These are phyloP conservation scores for Tenthredo scrophulariae DNA, from an alignment of 2,888 invertebrate species.

Conservation along the genomic window DNA sequence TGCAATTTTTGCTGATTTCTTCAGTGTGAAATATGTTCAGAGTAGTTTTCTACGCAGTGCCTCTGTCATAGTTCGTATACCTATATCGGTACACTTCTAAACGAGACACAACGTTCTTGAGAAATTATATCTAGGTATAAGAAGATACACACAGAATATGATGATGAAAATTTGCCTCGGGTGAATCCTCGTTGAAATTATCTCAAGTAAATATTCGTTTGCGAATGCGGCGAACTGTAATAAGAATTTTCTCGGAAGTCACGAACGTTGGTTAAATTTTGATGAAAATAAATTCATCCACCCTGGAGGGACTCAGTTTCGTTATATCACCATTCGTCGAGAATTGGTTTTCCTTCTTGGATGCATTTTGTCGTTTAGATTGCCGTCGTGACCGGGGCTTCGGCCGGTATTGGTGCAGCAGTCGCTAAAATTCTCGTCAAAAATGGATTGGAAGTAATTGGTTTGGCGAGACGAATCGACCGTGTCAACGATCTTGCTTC, in stretches of 20 bases:
- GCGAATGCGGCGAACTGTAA: constrained; percentile 1
- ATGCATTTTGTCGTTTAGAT: constrained; percentile 71
- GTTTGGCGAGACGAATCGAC: constrained; percentile 79
- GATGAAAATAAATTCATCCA: neutral
- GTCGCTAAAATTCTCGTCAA: constrained; percentile 77
- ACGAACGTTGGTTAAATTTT: neutral
- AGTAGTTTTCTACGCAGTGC: too few species aligned
- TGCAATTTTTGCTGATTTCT: neutral
- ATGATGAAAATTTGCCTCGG: neutral
- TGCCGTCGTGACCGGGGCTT: constrained; percentile 84
- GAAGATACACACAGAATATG: neutral
- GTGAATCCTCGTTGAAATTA: neutral
- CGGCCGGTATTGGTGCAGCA: constrained; percentile 82
- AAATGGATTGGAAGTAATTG: constrained; percentile 81
- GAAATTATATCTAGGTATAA: neutral
- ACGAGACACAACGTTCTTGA: neutral
- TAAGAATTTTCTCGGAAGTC: neutral
- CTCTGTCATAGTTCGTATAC: too few species aligned
- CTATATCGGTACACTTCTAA: neutral
- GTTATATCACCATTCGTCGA: neutral
- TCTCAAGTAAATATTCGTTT: constrained; percentile 14
- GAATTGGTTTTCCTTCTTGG: neutral
- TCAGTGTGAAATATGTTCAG: too few species aligned
- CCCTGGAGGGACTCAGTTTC: neutral
- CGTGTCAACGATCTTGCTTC: constrained; percentile 72